Evolutionary conservation across 2,888 invertebrate genomes (phyloP).

Genomic region (Rhingia campestris): DNA sequence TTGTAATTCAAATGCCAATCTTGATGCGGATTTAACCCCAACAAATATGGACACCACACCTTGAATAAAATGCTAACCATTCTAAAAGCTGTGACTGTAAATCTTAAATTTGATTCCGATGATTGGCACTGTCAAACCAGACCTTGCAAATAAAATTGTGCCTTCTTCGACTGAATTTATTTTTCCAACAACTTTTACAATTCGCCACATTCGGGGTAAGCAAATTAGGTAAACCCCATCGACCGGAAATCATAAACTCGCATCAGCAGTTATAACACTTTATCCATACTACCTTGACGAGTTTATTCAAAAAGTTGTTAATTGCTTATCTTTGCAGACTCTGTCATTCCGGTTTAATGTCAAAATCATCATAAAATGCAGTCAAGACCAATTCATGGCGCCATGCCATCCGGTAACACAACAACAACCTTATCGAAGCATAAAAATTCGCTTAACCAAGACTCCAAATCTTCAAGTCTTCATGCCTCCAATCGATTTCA

Average conservation of each 20-base stretch:
- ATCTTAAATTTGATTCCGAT: too few relatives aligned
- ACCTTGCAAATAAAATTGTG: too few relatives aligned
- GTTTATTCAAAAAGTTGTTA: slow-evolving; percentile 10
- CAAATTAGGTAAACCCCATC: not conserved
- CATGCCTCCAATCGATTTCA: slow-evolving; percentile 38
- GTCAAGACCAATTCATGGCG: slow-evolving; percentile 42
- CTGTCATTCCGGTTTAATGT: slow-evolving; percentile 16
- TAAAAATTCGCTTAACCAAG: slow-evolving; percentile 19
- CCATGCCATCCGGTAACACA: slow-evolving; percentile 40
- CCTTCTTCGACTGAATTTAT: too few relatives aligned
- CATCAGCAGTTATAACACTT: too few relatives aligned
- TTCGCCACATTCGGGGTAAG: too few relatives aligned
- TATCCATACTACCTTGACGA: not conserved
- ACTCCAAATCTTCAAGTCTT: slow-evolving; percentile 2
- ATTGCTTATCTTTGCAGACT: not conserved
- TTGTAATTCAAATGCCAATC: too few relatives aligned
- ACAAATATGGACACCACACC: too few relatives aligned
- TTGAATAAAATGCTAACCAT: too few relatives aligned
- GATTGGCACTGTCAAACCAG: too few relatives aligned
- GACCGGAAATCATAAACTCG: not conserved
- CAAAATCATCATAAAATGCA: slow-evolving; percentile 20
- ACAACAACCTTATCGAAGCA: slow-evolving; percentile 1
- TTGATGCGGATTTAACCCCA: too few relatives aligned
- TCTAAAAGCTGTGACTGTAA: too few relatives aligned
- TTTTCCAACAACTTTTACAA: too few relatives aligned